Conservation (phyloP, 2,888 invertebrate species). For the Pimpla rufipes region DNA sequence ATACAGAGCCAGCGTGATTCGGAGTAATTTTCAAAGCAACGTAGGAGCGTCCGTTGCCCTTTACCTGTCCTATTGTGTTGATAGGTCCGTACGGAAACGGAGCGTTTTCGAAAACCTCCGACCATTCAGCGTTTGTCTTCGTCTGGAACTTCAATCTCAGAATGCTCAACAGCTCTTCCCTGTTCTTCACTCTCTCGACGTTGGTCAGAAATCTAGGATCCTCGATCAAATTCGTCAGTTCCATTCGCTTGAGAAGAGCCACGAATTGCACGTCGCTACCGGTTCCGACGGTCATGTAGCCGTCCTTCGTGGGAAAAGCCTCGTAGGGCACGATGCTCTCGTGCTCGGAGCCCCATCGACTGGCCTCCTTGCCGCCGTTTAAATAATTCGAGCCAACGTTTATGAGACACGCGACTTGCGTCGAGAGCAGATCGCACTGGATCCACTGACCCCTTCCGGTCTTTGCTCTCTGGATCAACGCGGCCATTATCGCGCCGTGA, state of each 20-base stretch:
- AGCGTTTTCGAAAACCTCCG: conserved; percentile 89
- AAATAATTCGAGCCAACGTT: conserved; percentile 96
- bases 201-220: conserved; percentile 91
- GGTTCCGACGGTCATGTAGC: conserved; percentile 94
- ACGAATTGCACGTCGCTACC: conserved; percentile 94
- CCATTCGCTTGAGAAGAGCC: conserved; percentile 90
- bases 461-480: conserved; percentile 91
- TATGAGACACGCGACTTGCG: conserved; percentile 95
- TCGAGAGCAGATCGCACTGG: conserved; percentile 96
- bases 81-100: conserved; percentile 96
- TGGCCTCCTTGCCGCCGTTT: conserved; percentile 92
- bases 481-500: conserved; percentile 97
- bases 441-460: conserved; percentile 96
- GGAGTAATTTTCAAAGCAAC: not conserved
- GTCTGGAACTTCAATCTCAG: conserved; percentile 88
- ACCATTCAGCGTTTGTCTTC: conserved; percentile 92
- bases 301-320: conserved; percentile 93
- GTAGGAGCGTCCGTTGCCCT: not conserved
- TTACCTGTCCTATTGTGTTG: conserved; percentile 92
- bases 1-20: conserved; percentile 52
- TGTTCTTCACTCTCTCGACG: conserved; percentile 91
- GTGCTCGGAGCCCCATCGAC: conserved; percentile 96
- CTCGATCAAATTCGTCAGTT: conserved; percentile 87
- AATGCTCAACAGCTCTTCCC: conserved; percentile 89
- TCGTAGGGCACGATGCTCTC: conserved; percentile 98